Conservation (phyloP, 1,140 invertebrate genomes). For the Meteorus sp. region DNA sequence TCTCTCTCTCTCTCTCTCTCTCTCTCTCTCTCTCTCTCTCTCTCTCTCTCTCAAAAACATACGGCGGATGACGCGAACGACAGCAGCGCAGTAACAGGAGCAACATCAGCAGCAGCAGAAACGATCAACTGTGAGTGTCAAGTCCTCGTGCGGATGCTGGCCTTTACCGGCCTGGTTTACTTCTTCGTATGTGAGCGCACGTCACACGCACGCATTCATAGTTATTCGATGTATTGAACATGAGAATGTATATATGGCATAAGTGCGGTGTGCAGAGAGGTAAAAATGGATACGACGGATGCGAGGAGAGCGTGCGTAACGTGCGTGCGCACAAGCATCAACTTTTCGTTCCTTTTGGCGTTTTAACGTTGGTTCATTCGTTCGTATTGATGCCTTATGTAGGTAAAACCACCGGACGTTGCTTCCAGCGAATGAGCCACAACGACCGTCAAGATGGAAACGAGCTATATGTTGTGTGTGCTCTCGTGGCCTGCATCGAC, state of each 20-base stretch:
- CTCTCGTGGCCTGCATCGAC: constrained; percentile 45
- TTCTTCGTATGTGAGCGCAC: constrained; percentile 37
- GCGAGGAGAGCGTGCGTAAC: constrained; percentile 23
- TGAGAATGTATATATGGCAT: no score
- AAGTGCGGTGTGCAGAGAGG: no score
- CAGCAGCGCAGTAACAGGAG: no score
- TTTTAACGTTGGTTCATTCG: constrained; percentile 1
- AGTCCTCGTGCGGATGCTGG: constrained; percentile 34
- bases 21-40: no score
- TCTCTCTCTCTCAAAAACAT: background rate
- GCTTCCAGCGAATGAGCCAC: background rate
- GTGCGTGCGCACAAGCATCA: constrained; percentile 35
- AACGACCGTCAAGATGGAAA: constrained; percentile 9
- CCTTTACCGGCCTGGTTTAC: constrained; percentile 56
- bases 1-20: no score
- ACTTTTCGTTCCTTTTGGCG: no score
- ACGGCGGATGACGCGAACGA: background rate
- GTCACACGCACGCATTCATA: constrained; percentile 20
- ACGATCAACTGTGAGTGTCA: constrained; percentile 2
- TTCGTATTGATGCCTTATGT: constrained; percentile 18
- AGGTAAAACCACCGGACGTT: constrained; percentile 24
- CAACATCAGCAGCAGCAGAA: no score
- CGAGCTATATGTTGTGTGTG: no score
- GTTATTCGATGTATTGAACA: constrained; percentile 14
- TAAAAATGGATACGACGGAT: no score